Conservation (phyloP, 2,113 vertebrate species). For the Casuarius casuarius region DNA sequence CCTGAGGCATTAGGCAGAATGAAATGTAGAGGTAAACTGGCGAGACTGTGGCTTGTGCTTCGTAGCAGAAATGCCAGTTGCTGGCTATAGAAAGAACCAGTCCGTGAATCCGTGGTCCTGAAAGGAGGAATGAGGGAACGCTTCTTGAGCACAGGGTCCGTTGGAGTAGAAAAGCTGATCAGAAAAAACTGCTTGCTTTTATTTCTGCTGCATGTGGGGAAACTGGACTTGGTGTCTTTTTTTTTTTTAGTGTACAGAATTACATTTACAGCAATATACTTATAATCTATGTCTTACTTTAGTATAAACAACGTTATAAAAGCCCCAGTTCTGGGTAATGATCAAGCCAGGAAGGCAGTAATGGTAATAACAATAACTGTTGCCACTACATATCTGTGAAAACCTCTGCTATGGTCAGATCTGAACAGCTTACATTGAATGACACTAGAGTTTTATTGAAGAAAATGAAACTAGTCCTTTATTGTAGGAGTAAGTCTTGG, state of each 20-base stretch:
- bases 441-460: not conserved
- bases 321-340: not conserved
- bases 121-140: not conserved
- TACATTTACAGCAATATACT: not conserved
- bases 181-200: not conserved
- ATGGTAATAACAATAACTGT: not conserved
- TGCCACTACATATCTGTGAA: not conserved
- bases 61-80: not conserved
- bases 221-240: not conserved
- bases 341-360: not conserved
- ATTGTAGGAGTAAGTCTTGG: not conserved
- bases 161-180: not conserved
- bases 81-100: not conserved
- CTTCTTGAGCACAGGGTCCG: not conserved
- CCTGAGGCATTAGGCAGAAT: not conserved
- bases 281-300: not conserved
- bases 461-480: not conserved
- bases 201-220: not conserved
- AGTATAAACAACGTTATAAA: not conserved
- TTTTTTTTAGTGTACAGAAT: not conserved
- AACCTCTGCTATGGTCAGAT: not conserved
- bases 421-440: not conserved
- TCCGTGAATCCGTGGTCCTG: not conserved
- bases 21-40: not conserved
- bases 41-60: fast-evolving